phyloP scores from a whole-genome alignment of 30 jellyfish, hydroid and myxozoan species.

The Aurelia coerulea region DNA sequence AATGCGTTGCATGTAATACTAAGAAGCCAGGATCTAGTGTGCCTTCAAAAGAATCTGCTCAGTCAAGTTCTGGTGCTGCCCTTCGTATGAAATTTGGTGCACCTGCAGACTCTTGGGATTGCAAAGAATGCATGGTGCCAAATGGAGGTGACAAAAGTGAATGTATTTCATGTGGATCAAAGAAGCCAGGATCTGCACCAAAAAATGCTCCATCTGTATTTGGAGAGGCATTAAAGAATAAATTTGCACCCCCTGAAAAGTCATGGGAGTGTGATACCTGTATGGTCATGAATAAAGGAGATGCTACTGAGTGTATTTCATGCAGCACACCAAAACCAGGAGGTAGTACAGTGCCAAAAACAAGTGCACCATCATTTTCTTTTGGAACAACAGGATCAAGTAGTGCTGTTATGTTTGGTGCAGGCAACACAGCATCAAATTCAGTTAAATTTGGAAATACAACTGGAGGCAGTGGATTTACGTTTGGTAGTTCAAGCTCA shows the following conservation, averaged over 20 bases:
- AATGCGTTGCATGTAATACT: constrained; percentile 73
- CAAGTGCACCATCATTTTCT: constrained; percentile 8
- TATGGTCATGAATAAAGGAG: constrained; percentile 45
- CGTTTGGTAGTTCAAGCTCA: constrained; percentile 19
- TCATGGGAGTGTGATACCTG: constrained; percentile 85
- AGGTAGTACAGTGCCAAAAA: constrained; percentile 24
- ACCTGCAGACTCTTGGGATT: constrained; percentile 77
- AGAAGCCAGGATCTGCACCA: constrained; percentile 32
- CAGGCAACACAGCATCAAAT: neutral
- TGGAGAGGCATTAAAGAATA: neutral
- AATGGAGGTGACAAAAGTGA: constrained; percentile 39
- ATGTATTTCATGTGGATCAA: constrained; percentile 77
- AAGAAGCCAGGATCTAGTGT: constrained; percentile 32
- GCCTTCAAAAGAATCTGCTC: neutral
- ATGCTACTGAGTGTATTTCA: constrained; percentile 57
- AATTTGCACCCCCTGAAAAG: constrained; percentile 26
- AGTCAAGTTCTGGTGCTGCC: neutral
- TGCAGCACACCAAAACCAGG: constrained; percentile 64
- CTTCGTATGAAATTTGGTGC: constrained; percentile 41
- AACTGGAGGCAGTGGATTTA: constrained; percentile 5
- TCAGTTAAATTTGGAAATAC: neutral
- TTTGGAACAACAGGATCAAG: constrained; percentile 19
- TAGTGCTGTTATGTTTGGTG: neutral
- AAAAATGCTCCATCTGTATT: neutral
- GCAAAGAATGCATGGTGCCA: constrained; percentile 68